Evolutionary conservation across 2,888 invertebrate species (phyloP).

Genomic region (Drosophila fulvimacula): DNA sequence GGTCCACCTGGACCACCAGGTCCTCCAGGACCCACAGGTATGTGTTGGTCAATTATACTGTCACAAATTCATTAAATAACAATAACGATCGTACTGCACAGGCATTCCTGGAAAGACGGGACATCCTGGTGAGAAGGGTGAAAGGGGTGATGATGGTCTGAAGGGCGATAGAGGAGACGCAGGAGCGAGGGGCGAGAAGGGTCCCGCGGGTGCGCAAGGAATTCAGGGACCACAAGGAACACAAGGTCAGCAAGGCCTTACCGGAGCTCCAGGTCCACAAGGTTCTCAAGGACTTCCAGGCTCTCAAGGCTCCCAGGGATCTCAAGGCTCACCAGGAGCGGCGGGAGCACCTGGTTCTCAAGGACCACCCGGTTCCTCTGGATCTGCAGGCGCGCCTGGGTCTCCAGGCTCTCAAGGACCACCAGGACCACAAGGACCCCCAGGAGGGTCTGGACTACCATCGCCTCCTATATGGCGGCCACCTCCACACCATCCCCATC

Average conservation of each 20-base stretch:
- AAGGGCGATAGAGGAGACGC: constrained; percentile 32
- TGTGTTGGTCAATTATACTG: background rate
- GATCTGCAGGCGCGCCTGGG: constrained; percentile 35
- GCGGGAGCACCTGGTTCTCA: constrained; percentile 32
- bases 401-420: constrained; percentile 23
- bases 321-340: constrained; percentile 35
- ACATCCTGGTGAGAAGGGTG: constrained; percentile 32
- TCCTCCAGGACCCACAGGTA: constrained; percentile 25
- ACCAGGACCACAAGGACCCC: constrained; percentile 26
- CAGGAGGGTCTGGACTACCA: constrained; percentile 17
- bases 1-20: constrained; percentile 49
- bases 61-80: too few species aligned
- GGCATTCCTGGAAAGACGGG: constrained; percentile 35
- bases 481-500: constrained; percentile 7
- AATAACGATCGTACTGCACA: background rate
- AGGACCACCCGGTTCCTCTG: constrained; percentile 33
- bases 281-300: constrained; percentile 40
- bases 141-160: constrained; percentile 12
- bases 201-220: constrained; percentile 17
- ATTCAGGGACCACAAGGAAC: constrained; percentile 36
- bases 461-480: background rate
- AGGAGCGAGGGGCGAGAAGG: constrained; percentile 37
- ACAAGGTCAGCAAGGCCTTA: constrained; percentile 27
- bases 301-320: constrained; percentile 38
- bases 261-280: constrained; percentile 33